These are phyloP conservation scores for Anolis sagrei DNA, from an alignment of 2,113 vertebrate genomes.

Conservation along the genomic window DNA sequence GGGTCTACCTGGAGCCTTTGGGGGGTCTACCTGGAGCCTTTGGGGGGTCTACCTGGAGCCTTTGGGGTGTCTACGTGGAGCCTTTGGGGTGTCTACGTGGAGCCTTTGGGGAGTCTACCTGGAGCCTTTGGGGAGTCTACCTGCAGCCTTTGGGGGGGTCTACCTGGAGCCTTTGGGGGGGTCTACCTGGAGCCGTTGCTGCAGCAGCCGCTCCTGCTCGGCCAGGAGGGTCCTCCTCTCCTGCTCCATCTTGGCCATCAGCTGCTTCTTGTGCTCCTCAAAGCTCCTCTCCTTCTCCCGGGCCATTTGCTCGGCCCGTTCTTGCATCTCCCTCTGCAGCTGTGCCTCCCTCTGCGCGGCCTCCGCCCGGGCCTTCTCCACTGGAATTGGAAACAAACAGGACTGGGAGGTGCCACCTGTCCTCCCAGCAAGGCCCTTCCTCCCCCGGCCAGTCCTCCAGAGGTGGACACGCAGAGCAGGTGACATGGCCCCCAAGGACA, in stretches of 20 bases:
- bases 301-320: background rate
- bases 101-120: too few species aligned
- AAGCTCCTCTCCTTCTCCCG: background rate
- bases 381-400: background rate
- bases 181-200: conserved; percentile 36
- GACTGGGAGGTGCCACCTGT: too few species aligned
- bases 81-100: too few species aligned
- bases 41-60: too few species aligned
- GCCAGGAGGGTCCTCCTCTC: background rate
- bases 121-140: too few species aligned
- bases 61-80: too few species aligned
- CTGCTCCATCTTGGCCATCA: conserved; percentile 19
- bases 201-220: background rate
- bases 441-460: too few species aligned
- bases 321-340: background rate
- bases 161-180: conserved; percentile 41
- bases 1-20: too few species aligned
- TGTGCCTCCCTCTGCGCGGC: background rate
- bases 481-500: background rate
- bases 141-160: too few species aligned
- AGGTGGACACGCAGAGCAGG: too few species aligned
- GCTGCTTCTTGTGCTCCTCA: conserved; percentile 1
- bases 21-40: too few species aligned
- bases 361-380: background rate
- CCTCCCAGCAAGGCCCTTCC: too few species aligned